Evolutionary conservation across 2,113 vertebrate genomes (phyloP).

Genomic region (Cervus canadensis): DNA sequence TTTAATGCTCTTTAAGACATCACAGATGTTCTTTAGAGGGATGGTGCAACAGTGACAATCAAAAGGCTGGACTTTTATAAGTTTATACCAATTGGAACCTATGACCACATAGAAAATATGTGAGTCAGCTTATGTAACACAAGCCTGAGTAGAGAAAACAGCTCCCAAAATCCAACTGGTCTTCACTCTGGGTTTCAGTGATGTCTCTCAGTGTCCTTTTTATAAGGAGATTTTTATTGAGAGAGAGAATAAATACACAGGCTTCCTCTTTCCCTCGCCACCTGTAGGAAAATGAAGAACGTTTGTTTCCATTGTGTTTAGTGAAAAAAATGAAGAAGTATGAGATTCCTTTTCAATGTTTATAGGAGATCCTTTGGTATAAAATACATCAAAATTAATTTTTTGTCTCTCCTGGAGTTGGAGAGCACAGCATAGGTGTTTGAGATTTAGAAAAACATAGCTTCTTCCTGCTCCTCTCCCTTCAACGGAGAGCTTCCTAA

Average conservation of each 20-base stretch:
- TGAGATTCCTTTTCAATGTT: background rate
- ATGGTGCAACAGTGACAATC: background rate
- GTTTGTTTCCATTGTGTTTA: background rate
- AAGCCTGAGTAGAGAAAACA: slow-evolving; percentile 15
- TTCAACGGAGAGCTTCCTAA: background rate
- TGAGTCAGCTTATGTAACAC: background rate
- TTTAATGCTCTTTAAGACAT: slow-evolving; percentile 30
- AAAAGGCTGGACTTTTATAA: slow-evolving; percentile 10
- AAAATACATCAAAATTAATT: slow-evolving; percentile 12
- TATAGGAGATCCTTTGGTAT: background rate
- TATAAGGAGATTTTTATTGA: background rate
- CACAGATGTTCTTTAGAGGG: background rate
- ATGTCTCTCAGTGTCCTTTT: background rate
- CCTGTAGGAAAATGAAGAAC: background rate
- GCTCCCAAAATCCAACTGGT: background rate
- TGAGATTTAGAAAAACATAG: background rate
- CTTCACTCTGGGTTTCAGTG: background rate
- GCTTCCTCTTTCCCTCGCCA: background rate
- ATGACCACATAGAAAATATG: background rate
- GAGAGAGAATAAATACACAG: background rate
- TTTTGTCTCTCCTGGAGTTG: background rate
- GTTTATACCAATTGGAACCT: background rate
- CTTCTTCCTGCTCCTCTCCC: background rate
- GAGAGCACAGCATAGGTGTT: background rate
- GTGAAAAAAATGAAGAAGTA: background rate